phyloP scores from a whole-genome alignment of 2,888 invertebrate species.

The Calliopum simillimum region DNA sequence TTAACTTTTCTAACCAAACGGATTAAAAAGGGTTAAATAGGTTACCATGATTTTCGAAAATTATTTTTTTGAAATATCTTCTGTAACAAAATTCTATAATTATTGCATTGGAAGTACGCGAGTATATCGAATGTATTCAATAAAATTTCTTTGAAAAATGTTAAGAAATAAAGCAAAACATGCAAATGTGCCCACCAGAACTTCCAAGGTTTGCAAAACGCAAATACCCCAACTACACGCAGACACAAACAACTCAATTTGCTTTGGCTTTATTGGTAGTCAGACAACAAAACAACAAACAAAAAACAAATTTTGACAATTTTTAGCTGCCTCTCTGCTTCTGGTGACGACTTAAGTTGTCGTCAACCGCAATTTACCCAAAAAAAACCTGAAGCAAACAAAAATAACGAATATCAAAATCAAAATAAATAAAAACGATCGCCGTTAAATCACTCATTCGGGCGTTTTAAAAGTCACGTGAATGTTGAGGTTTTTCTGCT shows the following conservation, averaged over 20 bases:
- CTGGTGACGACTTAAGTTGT: slow-evolving; percentile 9
- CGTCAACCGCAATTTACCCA: slow-evolving; percentile 12
- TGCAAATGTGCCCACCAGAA: no score
- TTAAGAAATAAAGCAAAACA: no score
- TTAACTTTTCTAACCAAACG: no score
- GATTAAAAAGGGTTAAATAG: no score
- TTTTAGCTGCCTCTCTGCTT: neutral
- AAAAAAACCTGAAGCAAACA: neutral
- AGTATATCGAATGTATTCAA: no score
- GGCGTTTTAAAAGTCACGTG: slow-evolving; percentile 11
- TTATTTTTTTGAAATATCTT: no score
- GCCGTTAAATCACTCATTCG: slow-evolving; percentile 13
- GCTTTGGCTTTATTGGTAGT: neutral
- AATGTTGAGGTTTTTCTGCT: neutral
- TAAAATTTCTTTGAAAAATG: no score
- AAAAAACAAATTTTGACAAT: neutral
- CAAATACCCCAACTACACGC: no score
- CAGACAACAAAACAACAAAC: neutral
- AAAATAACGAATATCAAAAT: neutral
- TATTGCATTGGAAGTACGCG: no score
- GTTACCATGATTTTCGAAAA: no score
- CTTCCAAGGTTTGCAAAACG: no score
- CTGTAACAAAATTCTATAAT: no score
- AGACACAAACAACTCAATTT: neutral
- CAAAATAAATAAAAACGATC: slow-evolving; percentile 9